Evolutionary conservation across 2,113 vertebrate genomes (phyloP).

Genomic region (Urocolius indicus): DNA sequence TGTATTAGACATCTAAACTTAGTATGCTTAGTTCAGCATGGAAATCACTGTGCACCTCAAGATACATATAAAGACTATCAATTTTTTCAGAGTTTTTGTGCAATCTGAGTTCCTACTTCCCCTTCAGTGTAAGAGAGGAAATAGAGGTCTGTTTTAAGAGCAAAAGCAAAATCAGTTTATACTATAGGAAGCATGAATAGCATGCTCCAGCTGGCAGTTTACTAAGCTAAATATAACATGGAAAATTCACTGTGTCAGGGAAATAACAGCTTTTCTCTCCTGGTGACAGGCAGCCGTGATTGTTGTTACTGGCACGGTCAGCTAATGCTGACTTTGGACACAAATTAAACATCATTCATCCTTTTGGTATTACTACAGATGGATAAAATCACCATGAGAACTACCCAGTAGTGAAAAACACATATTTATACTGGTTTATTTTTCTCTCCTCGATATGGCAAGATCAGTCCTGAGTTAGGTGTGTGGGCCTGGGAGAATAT

Average conservation of each 20-base stretch:
- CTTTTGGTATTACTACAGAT: background rate
- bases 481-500: background rate
- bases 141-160: background rate
- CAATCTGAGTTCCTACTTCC: background rate
- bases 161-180: background rate
- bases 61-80: background rate
- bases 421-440: background rate
- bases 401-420: background rate
- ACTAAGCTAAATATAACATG: background rate
- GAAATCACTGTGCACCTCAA: background rate
- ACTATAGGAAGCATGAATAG: background rate
- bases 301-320: background rate
- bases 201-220: background rate
- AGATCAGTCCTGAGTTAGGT: background rate
- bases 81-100: background rate
- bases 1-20: background rate
- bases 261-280: background rate
- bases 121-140: background rate
- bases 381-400: background rate
- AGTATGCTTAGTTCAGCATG: background rate
- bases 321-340: background rate
- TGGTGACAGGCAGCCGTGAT: background rate
- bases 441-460: rapidly evolving
- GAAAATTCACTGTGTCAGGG: background rate
- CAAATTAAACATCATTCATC: background rate